Conservation (phyloP, 2,797 vertebrate genomes). For the Psittacula echo region DNA sequence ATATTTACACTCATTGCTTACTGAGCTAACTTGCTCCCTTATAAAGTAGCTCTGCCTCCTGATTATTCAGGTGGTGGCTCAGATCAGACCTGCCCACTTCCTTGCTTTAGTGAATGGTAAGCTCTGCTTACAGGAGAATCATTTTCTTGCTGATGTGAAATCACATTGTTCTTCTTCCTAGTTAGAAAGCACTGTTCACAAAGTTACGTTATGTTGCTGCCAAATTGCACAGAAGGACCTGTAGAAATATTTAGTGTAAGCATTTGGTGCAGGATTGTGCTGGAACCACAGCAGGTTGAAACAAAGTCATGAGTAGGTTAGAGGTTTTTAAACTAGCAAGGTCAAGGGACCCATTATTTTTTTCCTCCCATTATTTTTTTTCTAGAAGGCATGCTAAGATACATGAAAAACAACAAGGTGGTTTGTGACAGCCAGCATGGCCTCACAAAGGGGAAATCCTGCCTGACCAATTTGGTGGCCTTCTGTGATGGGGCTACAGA, state of each 20-base stretch:
- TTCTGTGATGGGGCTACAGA: no score
- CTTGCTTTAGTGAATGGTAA: neutral
- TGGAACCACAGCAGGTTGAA: slow-evolving; percentile 8
- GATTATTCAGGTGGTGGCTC: neutral
- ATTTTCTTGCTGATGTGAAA: neutral
- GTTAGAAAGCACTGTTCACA: neutral
- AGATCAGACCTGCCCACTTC: neutral
- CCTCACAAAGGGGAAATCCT: no score
- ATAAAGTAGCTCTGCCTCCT: neutral
- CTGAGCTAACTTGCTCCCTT: neutral
- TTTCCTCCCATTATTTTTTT: no score
- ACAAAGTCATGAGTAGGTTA: neutral
- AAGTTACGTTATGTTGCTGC: neutral
- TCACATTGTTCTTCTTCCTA: neutral
- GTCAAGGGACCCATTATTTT: neutral
- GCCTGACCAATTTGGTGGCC: no score
- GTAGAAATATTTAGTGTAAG: neutral
- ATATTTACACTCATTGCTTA: neutral
- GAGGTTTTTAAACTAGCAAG: neutral
- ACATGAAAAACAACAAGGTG: no score
- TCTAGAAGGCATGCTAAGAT: no score
- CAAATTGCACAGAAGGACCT: neutral
- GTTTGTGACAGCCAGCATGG: no score
- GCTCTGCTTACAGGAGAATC: neutral
- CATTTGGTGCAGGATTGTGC: neutral